Conservation (phyloP, 2,888 invertebrate genomes). For the Pseudococcus viburni region DNA sequence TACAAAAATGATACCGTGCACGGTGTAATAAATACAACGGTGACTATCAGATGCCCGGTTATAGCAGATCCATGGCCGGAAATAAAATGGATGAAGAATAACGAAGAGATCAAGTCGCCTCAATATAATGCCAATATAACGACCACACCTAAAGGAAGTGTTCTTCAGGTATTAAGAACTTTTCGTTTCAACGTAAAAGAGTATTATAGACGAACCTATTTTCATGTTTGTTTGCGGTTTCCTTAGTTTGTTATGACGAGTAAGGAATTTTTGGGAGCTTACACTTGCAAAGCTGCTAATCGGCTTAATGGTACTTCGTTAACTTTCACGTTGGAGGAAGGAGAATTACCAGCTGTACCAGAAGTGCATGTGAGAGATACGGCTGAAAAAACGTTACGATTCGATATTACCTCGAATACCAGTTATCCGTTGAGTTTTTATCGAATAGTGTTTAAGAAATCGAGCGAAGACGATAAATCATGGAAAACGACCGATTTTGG, state of each 20-base stretch:
- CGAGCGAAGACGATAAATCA: not conserved
- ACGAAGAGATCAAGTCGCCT: not conserved
- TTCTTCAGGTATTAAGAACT: not conserved
- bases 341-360: conserved; percentile 4
- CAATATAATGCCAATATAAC: not conserved
- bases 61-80: not conserved
- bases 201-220: not conserved
- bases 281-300: conserved; percentile 33
- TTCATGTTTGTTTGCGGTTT: not conserved
- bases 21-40: not conserved
- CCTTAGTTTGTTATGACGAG: not conserved
- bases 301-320: not conserved
- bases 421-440: not conserved
- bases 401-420: not conserved
- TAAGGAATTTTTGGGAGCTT: not conserved
- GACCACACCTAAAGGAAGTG: not conserved
- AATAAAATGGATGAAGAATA: conserved; percentile 4
- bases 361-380: not conserved
- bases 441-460: not conserved
- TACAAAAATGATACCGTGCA: conserved; percentile 42
- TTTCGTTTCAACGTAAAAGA: no score
- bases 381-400: not conserved
- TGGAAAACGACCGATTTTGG: not conserved
- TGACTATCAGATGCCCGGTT: conserved; percentile 20
- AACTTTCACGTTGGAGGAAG: conserved; percentile 1